Evolutionary conservation across 1,140 invertebrate species (phyloP).

Genomic region (Scaptomyza montana): DNA sequence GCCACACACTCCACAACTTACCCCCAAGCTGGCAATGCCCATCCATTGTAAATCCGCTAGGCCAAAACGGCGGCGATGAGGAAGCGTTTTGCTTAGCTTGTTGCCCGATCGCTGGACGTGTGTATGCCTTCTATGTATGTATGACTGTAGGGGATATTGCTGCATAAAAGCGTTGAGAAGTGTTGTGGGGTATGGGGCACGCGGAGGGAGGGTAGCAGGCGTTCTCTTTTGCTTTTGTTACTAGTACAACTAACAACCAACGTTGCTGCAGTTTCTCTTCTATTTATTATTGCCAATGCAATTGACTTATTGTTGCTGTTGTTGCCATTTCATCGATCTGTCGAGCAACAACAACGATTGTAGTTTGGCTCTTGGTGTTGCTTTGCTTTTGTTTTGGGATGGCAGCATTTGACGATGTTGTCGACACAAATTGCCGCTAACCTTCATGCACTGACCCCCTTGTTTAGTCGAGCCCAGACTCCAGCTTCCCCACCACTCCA

Average conservation of each 20-base stretch:
- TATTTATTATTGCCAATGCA: constrained; percentile 71
- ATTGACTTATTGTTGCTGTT: constrained; percentile 75
- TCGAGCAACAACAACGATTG: constrained; percentile 21
- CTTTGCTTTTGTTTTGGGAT: constrained; percentile 50
- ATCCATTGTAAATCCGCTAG: constrained; percentile 76
- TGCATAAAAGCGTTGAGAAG: neutral
- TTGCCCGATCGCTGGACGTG: constrained; percentile 71
- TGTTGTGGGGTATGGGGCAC: neutral
- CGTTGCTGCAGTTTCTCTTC: constrained; percentile 53
- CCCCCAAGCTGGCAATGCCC: constrained; percentile 29
- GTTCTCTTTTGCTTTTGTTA: constrained; percentile 43
- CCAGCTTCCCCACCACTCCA: neutral
- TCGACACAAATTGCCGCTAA: constrained; percentile 78
- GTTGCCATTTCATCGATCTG: constrained; percentile 54
- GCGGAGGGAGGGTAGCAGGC: constrained; percentile 9
- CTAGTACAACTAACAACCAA: constrained; percentile 15
- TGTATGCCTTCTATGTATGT: constrained; percentile 32
- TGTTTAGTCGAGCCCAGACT: constrained; percentile 44
- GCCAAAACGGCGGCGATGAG: constrained; percentile 61
- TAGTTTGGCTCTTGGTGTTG: constrained; percentile 18
- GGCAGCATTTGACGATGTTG: constrained; percentile 54
- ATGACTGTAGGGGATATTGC: constrained; percentile 5
- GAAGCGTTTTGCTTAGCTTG: constrained; percentile 80
- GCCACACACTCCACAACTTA: neutral
- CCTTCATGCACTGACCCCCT: constrained; percentile 68